Base-by-base conservation (phyloP, 2,113 vertebrate species). In the Ammodytes dubius region DNA sequence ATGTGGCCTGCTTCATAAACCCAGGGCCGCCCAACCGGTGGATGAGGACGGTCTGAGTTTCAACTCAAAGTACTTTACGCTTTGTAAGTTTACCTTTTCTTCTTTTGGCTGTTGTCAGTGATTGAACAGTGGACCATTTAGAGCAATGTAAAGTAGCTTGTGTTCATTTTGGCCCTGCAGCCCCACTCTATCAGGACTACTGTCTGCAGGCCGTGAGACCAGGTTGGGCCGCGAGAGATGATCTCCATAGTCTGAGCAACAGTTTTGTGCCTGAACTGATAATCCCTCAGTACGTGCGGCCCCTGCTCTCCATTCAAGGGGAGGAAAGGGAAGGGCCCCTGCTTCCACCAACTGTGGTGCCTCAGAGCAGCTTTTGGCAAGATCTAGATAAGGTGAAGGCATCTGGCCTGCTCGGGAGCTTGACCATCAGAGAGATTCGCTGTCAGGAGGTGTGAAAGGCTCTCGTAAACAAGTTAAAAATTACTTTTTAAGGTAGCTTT, bases 101-200 rank as follows among this genome's bases (percentile, higher is more conserved):
- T 54, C 7, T 1, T 54, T 13, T 5, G 2, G 19, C 27, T 71
- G 5, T 49, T 37, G 3, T 39, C 14, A 42, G 9, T 37, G 13
- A 37, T 0, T 68, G 5, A 42, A n/a, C 37, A 10, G 10, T 39
- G 1, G 43, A 7, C 7, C 4, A n/a, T 13, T 45, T 15, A 7
- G 4, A 27, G 5, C 6, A 8, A 4, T 39, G 6, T 15, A 15
- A 63, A 65, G 1, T 12, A 0, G 2, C n/a, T 17, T 19, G 2
- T 54, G 11, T 46, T 3, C 9, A 2, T 49, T 1, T 40, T 39
- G 66, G 52, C 40, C 77, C 27, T 89, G 39, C 86, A 93, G 95
- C 92, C 45, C 96, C 95, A 0, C 86, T 96, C 9, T 96, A 95
- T 85, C 96, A 96, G 87, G 91, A 95, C 54, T 96, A 95, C 82